Conservation (phyloP, 1,140 invertebrate species). For the Phenacoccus solenopsis region DNA sequence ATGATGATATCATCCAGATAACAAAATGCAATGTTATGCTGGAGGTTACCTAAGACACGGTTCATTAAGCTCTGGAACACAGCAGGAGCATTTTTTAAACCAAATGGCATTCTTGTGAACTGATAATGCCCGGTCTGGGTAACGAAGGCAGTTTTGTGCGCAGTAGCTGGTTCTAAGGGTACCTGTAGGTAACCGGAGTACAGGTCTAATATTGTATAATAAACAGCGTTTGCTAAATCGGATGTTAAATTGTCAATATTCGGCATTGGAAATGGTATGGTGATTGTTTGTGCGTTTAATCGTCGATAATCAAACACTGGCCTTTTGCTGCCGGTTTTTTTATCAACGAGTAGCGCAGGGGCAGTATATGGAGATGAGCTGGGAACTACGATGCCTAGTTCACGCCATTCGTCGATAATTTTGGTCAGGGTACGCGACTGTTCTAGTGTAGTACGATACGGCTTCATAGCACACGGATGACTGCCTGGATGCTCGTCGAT, state of each 20-base stretch:
- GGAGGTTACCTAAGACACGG: neutral
- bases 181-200: conserved; percentile 35
- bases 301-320: conserved; percentile 31
- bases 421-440: no score
- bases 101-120: conserved; percentile 25
- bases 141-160: conserved; percentile 29
- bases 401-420: no score
- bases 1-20: neutral
- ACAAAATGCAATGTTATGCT: neutral
- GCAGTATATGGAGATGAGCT: conserved; percentile 5
- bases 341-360: neutral
- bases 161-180: conserved; percentile 26
- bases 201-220: conserved; percentile 38
- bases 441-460: no score
- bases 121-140: conserved; percentile 20
- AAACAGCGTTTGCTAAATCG: conserved; percentile 33
- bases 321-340: conserved; percentile 17
- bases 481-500: no score
- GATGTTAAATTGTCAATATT: conserved; percentile 37
- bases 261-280: conserved; percentile 40
- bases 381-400: neutral
- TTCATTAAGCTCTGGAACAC: conserved; percentile 19
- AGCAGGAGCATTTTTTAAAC: conserved; percentile 23
- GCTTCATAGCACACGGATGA: no score
- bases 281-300: conserved; percentile 34